Percentiles rank a stretch among this genome's conserved stretches.
phyloP scores from a whole-genome alignment of 2,888 invertebrate species.

The Dendrolimus houi region DNA sequence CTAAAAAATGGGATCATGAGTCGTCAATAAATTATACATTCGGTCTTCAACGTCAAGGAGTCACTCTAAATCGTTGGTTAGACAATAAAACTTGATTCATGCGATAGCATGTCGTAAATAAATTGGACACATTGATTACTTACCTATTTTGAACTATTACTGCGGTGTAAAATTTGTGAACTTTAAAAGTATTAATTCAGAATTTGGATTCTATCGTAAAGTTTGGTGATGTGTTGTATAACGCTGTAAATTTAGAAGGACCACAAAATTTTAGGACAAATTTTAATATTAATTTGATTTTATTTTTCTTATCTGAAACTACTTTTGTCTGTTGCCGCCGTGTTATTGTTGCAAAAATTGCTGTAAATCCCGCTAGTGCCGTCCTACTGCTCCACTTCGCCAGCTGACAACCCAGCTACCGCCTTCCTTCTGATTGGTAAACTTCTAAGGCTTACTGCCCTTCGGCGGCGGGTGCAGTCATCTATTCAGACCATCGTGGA shows the following conservation, averaged over 20 bases:
- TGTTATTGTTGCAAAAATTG: too few relatives aligned
- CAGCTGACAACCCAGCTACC: too few relatives aligned
- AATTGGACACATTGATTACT: constrained; percentile 58
- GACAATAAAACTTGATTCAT: constrained; percentile 62
- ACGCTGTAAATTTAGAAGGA: constrained; percentile 30
- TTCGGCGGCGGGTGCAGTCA: too few relatives aligned
- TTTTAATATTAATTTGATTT: too few relatives aligned
- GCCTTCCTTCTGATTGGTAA: too few relatives aligned
- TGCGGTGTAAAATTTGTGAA: constrained; percentile 46
- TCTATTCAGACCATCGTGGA: too few relatives aligned
- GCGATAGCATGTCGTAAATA: constrained; percentile 49
- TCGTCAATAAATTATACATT: constrained; percentile 45
- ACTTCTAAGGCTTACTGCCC: too few relatives aligned
- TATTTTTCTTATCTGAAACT: too few relatives aligned
- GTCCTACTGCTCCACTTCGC: too few relatives aligned
- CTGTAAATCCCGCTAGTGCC: too few relatives aligned
- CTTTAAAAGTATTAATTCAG: constrained; percentile 26
- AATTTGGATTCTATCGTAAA: constrained; percentile 40
- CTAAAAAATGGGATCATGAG: constrained; percentile 60
- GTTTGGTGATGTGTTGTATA: constrained; percentile 31
- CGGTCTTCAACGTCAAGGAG: constrained; percentile 47
- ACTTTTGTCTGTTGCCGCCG: too few relatives aligned
- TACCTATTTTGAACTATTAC: constrained; percentile 67
- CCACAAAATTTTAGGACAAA: constrained; percentile 11
- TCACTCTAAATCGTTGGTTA: constrained; percentile 40